phyloP scores from a whole-genome alignment of 1,140 invertebrate species.

The Dreissena rostriformis region DNA sequence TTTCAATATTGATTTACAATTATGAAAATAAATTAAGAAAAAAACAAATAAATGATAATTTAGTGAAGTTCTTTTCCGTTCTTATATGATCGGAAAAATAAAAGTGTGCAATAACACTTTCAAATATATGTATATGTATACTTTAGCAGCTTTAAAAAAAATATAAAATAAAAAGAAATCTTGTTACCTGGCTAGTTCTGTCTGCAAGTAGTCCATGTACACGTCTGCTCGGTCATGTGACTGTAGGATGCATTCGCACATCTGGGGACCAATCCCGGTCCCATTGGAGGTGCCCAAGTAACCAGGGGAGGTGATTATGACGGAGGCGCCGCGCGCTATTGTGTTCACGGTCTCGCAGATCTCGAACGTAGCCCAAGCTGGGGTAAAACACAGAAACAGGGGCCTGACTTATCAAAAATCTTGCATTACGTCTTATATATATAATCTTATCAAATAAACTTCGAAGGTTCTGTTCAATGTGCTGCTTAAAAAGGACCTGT shows the following conservation, averaged over 20 bases:
- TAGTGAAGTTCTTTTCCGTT: too few species aligned
- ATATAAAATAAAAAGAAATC: too few species aligned
- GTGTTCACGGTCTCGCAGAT: slow-evolving; percentile 48
- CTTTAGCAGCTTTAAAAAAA: too few species aligned
- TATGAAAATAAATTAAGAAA: too few species aligned
- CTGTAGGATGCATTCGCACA: slow-evolving; percentile 49
- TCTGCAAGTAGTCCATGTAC: slow-evolving; percentile 50
- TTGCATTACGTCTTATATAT: neutral
- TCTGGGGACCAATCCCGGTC: neutral
- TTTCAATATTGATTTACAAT: too few species aligned
- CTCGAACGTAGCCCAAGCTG: slow-evolving; percentile 51
- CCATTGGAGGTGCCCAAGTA: slow-evolving; percentile 29
- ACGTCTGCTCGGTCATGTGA: slow-evolving; percentile 33
- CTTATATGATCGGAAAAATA: too few species aligned
- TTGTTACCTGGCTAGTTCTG: slow-evolving; percentile 18
- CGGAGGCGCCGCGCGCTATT: slow-evolving; percentile 25
- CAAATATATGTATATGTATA: too few species aligned
- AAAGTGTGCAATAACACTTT: too few species aligned
- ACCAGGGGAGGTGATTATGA: slow-evolving; percentile 47
- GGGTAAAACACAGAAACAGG: neutral
- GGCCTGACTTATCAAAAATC: neutral
- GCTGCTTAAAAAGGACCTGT: too few species aligned
- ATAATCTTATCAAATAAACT: neutral
- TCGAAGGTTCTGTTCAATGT: too few species aligned
- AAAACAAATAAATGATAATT: too few species aligned